Percentiles rank a stretch among this genome's conserved stretches.
Conservation (phyloP, 2,113 vertebrate species). For the Falco punctatus region DNA sequence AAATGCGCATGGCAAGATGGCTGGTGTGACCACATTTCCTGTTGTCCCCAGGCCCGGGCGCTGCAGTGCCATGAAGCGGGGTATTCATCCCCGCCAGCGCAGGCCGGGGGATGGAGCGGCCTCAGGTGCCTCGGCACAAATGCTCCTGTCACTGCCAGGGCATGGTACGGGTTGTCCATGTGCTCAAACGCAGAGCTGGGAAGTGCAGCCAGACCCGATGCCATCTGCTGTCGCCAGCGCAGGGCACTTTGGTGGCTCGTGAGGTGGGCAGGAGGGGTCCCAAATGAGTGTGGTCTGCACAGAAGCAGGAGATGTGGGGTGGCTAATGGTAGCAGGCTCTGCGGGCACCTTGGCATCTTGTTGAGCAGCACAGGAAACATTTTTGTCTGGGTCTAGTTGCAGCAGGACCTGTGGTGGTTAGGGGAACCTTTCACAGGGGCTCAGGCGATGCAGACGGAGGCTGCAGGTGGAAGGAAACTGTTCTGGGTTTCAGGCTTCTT, state of each 20-base stretch:
- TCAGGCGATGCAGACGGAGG: neutral
- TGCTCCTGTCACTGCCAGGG: neutral
- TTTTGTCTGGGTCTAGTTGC: neutral
- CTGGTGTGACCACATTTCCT: neutral
- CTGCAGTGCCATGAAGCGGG: accelerated
- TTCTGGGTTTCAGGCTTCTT: neutral
- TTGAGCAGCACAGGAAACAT: neutral
- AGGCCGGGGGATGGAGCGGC: accelerated
- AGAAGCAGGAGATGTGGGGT: neutral
- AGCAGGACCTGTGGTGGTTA: neutral
- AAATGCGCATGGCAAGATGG: neutral
- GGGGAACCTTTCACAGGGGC: neutral
- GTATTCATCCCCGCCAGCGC: neutral
- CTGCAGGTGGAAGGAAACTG: neutral
- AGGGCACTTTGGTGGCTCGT: neutral
- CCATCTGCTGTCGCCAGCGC: accelerated
- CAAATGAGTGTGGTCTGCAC: accelerated
- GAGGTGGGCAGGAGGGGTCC: neutral
- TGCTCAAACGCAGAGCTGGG: neutral
- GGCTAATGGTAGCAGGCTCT: neutral
- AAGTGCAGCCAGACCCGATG: neutral
- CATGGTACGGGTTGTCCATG: accelerated
- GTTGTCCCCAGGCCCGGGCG: accelerated
- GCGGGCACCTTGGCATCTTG: neutral
- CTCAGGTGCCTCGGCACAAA: accelerated